Base-by-base conservation (phyloP, 2,113 vertebrate genomes). In the Narcine bancroftii region DNA sequence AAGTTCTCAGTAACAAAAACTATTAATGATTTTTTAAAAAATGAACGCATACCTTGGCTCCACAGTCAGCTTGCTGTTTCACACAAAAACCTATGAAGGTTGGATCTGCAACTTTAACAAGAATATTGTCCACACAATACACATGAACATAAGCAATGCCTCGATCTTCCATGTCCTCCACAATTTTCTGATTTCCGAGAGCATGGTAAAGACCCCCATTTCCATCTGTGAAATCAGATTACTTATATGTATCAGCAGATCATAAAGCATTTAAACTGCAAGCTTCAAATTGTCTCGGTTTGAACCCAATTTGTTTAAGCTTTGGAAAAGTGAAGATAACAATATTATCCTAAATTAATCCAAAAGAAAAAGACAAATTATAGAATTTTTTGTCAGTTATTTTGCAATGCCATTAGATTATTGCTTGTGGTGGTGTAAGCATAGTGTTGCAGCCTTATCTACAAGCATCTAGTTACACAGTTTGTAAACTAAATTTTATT, bases 101-200 rank as follows among this genome's bases (percentile, higher is more conserved):
- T 0, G 99, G 99, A 93, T 99, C 99, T 0, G 98, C 99, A 93
- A 99, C 98, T 94, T 98, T 98, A 91, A 99, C 98, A 93, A 99
- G 94, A 94, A 99, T 98, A 95, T 99, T 99, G 94, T 99, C 99
- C 19, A 99, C 98, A 0, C 98, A 99, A 92, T 99, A 99, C 92
- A 99, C 97, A 0, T 98, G 98, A 92, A 99, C 95, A 17, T 94
- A 96, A 36, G 94, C 94, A 71, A 98, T 94, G 0, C 98, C 97
- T 53, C 97, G 96, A 1, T 0, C 93, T 92, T 98, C 96, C 98
- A 99, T 98, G 94, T 99, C 96, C 0, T 97, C 95, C 93, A 98
- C 72, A 15, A 99, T 97, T 26, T 95, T 94, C 0, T 98, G 96
- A 0, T 93, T 94, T 2, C 97, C 97, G 72, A 99, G 95, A 0